Conservation (phyloP, 1,140 invertebrate species). For the Bombus soroeensis region DNA sequence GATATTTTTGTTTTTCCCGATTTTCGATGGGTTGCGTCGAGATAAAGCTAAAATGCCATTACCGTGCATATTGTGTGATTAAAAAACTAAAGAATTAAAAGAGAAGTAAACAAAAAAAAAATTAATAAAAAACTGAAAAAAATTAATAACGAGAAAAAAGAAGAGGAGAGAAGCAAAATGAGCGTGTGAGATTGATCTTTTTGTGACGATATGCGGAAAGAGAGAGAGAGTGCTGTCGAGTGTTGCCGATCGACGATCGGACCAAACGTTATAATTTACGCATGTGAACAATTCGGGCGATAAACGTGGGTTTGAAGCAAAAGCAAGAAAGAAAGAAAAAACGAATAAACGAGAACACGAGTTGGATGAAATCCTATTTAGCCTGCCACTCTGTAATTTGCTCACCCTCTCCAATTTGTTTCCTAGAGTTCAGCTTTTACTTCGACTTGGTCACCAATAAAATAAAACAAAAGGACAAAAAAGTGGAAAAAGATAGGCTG, state of each 20-base stretch:
- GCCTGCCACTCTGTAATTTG: conserved; percentile 59
- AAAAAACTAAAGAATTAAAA: conserved; percentile 9
- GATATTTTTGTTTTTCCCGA: conserved; percentile 31
- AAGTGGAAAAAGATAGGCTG: too few relatives aligned
- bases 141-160: background rate
- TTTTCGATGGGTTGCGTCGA: background rate
- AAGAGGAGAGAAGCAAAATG: background rate
- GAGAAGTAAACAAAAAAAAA: conserved; percentile 24
- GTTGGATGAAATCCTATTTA: conserved; percentile 55
- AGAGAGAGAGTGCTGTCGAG: conserved; percentile 45
- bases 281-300: conserved; percentile 62
- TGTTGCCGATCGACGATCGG: conserved; percentile 65
- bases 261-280: conserved; percentile 63
- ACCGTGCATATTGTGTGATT: conserved; percentile 36
- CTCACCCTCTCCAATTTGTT: conserved; percentile 64
- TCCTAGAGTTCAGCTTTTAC: conserved; percentile 35
- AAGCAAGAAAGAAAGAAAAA: conserved; percentile 22
- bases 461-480: background rate
- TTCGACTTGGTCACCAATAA: background rate
- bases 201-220: conserved; percentile 25
- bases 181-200: conserved; percentile 42
- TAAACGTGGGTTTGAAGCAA: conserved; percentile 60
- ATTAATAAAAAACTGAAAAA: background rate
- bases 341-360: conserved; percentile 57
- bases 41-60: conserved; percentile 12